These are phyloP conservation scores for Drosophila asahinai DNA, from an alignment of 1,140 invertebrate genomes.

Conservation along the genomic window DNA sequence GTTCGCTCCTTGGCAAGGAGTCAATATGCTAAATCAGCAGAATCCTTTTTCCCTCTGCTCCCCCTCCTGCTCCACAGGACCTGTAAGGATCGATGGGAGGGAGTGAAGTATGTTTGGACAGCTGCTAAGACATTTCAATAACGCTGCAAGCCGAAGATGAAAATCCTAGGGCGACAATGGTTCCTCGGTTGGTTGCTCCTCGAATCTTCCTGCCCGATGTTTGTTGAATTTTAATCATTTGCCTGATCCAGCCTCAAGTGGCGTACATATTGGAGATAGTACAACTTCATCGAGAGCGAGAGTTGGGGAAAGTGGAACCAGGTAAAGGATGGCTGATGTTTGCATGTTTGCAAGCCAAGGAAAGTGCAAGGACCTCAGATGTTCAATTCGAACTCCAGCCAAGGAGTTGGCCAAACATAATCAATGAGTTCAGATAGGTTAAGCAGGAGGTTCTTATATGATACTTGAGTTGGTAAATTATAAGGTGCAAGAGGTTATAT, in stretches of 20 bases:
- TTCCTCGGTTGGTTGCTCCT: constrained; percentile 11
- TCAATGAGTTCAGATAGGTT: constrained; percentile 6
- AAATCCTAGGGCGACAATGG: constrained; percentile 57
- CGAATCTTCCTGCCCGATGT: constrained; percentile 44
- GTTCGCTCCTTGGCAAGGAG: constrained; percentile 75
- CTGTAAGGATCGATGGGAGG: constrained; percentile 5
- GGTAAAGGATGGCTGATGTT: constrained; percentile 8
- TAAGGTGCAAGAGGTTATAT: neutral
- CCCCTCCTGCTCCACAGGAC: constrained; percentile 8
- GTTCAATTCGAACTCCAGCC: neutral
- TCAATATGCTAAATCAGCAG: constrained; percentile 84
- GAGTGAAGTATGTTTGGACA: constrained; percentile 63
- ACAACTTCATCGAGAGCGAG: constrained; percentile 40
- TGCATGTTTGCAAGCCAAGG: constrained; percentile 8
- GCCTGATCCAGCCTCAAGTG: constrained; percentile 25
- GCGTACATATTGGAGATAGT: neutral
- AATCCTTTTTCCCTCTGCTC: constrained; percentile 26
- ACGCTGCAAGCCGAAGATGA: constrained; percentile 54
- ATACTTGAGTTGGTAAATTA: neutral
- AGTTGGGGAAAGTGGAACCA: constrained; percentile 27
- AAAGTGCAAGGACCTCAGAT: constrained; percentile 24
- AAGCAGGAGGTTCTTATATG: neutral
- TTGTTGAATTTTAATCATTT: constrained; percentile 78
- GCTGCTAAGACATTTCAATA: constrained; percentile 82
- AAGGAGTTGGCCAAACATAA: constrained; percentile 15